Percentiles rank a stretch among this genome's conserved stretches.
phyloP scores from a whole-genome alignment of 1,140 invertebrate genomes.

The Cardiocondyla obscurior region DNA sequence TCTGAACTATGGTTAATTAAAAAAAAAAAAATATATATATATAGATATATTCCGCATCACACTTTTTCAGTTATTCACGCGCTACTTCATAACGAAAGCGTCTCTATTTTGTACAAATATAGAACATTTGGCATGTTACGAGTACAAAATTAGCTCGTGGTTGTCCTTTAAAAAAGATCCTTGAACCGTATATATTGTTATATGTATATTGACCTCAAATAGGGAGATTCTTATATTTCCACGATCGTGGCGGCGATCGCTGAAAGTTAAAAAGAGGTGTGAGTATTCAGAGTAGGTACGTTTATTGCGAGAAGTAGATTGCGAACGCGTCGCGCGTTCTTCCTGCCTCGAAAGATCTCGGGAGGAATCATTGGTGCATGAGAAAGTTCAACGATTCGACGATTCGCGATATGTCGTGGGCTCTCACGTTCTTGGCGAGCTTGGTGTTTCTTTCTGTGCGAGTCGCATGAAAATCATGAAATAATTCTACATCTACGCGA shows the following conservation, averaged over 20 bases:
- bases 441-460: neutral
- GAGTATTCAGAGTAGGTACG: neutral
- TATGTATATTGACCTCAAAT: constrained; percentile 22
- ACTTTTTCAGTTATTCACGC: neutral
- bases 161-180: constrained; percentile 8
- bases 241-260: neutral
- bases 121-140: constrained; percentile 14
- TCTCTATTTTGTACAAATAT: constrained; percentile 2
- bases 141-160: constrained; percentile 15
- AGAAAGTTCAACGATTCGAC: constrained; percentile 24
- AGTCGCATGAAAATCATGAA: neutral
- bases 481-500: neutral
- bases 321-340: neutral
- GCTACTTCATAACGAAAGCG: neutral
- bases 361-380: neutral
- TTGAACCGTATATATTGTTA: neutral
- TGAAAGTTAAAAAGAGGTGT: neutral
- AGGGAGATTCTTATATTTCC: constrained; percentile 24
- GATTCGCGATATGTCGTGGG: neutral
- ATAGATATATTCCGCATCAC: neutral
- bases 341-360: neutral
- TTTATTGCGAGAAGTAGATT: neutral
- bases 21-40: constrained; percentile 7
- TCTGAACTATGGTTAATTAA: neutral
- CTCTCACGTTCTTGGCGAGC: neutral